Conservation (phyloP, 2,888 invertebrate genomes). For the Thereva unica region DNA sequence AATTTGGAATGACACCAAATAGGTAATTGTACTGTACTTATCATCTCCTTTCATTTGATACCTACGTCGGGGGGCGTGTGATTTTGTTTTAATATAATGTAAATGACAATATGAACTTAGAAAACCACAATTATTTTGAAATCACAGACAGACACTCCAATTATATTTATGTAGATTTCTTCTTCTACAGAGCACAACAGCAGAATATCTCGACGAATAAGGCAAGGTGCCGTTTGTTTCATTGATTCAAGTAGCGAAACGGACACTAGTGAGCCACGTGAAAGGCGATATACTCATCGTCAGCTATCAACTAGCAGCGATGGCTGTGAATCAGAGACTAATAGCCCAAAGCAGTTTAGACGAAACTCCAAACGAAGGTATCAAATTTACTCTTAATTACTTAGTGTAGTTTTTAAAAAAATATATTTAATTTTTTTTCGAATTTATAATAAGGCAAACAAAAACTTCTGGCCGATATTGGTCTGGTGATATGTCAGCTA, state of each 20-base stretch:
- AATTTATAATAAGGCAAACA: slow-evolving; percentile 31
- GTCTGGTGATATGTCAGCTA: slow-evolving; percentile 75
- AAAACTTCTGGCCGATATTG: slow-evolving; percentile 64
- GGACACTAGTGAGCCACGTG: slow-evolving; percentile 25
- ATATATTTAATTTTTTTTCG: not conserved
- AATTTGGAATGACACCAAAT: no score
- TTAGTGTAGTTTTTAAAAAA: not conserved
- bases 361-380: slow-evolving; percentile 35
- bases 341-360: slow-evolving; percentile 44
- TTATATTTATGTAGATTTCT: not conserved
- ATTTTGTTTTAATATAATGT: no score
- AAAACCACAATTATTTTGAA: no score
- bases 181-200: slow-evolving; percentile 20
- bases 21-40: no score
- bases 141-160: no score
- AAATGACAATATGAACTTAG: no score
- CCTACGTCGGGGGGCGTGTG: no score
- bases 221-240: slow-evolving; percentile 42
- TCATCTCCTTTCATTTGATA: no score
- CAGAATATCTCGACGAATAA: slow-evolving; percentile 47
- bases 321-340: slow-evolving; percentile 56
- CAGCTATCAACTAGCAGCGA: slow-evolving; percentile 55
- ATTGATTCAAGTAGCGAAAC: slow-evolving; percentile 54
- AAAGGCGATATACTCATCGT: slow-evolving; percentile 40
- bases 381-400: not conserved